These are phyloP conservation scores for Siniperca scherzeri DNA, from an alignment of 2,797 vertebrate species.

Conservation along the genomic window DNA sequence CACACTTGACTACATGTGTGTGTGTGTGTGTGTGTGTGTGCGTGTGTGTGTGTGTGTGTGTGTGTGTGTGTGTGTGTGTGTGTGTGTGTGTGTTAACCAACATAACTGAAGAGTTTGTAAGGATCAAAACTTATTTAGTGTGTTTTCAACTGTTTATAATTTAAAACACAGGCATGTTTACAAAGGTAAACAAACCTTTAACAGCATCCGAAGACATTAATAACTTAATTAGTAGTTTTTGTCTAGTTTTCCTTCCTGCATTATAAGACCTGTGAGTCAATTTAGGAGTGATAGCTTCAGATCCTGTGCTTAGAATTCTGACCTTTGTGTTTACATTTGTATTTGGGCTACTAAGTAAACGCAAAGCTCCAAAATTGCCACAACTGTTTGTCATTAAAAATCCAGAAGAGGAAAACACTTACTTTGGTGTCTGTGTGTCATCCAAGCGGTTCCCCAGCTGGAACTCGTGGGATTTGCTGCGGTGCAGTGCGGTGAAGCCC, in stretches of 20 bases:
- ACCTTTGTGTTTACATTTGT: not conserved
- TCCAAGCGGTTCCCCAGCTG: constrained; percentile 96
- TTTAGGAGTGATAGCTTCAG: not conserved
- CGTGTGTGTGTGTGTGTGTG: too few species aligned
- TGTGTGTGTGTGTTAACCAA: not conserved
- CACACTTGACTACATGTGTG: not conserved
- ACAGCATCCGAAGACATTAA: not conserved
- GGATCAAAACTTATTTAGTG: too few species aligned
- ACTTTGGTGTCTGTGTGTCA: constrained; percentile 95
- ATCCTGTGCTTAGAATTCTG: not conserved
- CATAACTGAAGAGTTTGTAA: too few species aligned
- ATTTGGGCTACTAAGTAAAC: not conserved
- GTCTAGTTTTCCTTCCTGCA: not conserved
- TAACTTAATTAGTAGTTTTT: not conserved
- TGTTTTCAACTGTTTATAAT: not conserved
- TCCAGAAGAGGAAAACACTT: constrained; percentile 76
- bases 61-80: too few species aligned
- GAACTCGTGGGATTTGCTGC: constrained; percentile 99
- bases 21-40: too few species aligned
- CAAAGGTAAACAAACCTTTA: too few species aligned
- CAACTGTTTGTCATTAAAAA: not conserved
- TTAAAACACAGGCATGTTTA: too few species aligned
- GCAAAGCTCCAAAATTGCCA: not conserved
- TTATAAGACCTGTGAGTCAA: not conserved
- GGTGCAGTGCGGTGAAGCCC: constrained; percentile 94